Conservation (phyloP, 2,113 vertebrate species). For the Recurvirostra avosetta region DNA sequence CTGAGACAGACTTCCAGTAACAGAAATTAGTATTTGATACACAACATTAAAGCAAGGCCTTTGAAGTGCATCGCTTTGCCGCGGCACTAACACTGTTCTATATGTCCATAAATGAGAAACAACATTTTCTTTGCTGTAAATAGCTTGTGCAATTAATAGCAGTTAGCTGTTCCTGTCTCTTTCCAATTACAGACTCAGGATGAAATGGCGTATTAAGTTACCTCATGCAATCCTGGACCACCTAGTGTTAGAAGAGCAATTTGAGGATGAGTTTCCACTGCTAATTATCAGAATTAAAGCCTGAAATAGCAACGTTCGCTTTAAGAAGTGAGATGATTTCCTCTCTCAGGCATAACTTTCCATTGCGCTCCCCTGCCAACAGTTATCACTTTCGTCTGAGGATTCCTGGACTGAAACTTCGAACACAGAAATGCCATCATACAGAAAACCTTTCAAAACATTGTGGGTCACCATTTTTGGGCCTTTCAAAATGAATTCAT, state of each 20-base stretch:
- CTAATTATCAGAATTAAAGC: slow-evolving; percentile 4
- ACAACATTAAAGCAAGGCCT: neutral
- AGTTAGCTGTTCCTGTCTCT: neutral
- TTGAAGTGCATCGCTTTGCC: neutral
- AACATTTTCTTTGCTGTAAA: neutral
- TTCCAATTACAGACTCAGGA: neutral
- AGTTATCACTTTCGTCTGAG: neutral
- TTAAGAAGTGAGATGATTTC: neutral
- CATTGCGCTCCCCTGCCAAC: neutral
- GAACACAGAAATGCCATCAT: neutral
- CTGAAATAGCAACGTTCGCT: neutral
- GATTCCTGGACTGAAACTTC: neutral
- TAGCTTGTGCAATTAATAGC: neutral
- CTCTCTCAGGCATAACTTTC: neutral
- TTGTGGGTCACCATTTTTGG: neutral
- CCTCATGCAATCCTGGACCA: neutral
- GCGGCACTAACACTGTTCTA: neutral
- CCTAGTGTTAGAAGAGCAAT: neutral
- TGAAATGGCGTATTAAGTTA: neutral
- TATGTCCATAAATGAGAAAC: neutral
- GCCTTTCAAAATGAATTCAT: neutral
- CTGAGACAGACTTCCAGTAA: neutral
- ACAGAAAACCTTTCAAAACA: neutral
- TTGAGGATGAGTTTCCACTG: neutral
- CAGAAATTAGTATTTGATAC: neutral